Percentiles rank a stretch among this genome's conserved stretches.
Conservation (phyloP, 2,797 vertebrate genomes). For the Somateria mollissima region DNA sequence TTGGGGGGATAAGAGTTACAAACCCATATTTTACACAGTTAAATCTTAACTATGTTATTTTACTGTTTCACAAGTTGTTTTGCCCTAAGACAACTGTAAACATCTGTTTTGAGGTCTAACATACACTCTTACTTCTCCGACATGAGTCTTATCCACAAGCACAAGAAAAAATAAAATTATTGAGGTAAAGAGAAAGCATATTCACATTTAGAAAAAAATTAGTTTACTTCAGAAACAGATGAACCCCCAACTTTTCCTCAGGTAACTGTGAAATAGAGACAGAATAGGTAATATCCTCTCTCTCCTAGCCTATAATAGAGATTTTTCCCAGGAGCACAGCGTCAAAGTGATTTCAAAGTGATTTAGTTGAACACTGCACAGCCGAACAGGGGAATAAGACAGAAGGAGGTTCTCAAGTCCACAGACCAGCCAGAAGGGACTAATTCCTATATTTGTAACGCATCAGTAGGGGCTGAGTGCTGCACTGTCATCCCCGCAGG, state of each 20-base stretch:
- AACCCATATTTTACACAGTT: background rate
- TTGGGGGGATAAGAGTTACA: background rate
- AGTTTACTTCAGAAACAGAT: background rate
- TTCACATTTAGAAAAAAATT: background rate
- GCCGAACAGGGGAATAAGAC: background rate
- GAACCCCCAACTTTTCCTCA: background rate
- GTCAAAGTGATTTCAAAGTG: background rate
- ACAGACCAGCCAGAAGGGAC: background rate
- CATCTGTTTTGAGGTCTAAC: background rate
- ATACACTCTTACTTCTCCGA: background rate
- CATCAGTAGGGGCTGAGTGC: background rate
- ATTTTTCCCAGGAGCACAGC: background rate
- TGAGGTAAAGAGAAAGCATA: background rate
- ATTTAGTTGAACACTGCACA: background rate
- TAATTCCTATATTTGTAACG: background rate
- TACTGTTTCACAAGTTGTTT: background rate
- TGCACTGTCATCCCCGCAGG: background rate
- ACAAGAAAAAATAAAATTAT: background rate
- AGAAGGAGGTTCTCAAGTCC: background rate
- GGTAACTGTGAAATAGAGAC: background rate
- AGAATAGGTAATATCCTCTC: background rate
- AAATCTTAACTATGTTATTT: background rate
- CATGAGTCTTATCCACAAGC: background rate
- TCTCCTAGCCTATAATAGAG: background rate
- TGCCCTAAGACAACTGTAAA: background rate